Evolutionary conservation across 2,888 invertebrate genomes (phyloP), one percentile per base, ranked within the genome.

Genomic region (Aporophyla lueneburgensis): DNA sequence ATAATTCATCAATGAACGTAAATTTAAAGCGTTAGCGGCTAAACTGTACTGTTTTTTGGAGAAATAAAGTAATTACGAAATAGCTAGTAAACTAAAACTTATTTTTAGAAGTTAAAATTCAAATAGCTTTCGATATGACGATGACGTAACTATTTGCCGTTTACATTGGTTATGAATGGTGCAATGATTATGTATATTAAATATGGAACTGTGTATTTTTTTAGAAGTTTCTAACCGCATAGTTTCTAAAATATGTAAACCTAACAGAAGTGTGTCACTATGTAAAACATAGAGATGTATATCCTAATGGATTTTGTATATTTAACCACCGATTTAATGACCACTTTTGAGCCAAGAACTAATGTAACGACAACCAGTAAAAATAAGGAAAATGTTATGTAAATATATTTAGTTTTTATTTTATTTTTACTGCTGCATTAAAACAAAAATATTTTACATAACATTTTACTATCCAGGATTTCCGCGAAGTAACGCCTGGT

Each of bases 1-100:
- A 76, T 86, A 80, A 81, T 66, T 87, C 78, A 84, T 74, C 56
- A 74, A 59, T 63, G 68, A 74, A 72, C 72, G 65, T 54, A 76
- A 83, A 83, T 67, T 80, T 70, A 68, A 70, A 43, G 58, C 65
- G 73, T 87, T 84, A 54, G 27, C 61, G 63, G 58, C 66, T 54
- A 65, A 76, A 65, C 72, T 78, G 62, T 62, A 27, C 51, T 75
- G 78, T 43, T 67, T 58, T 68, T 2, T 56, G n/a, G 14, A 33
- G 14, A 61, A 74, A 75, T 65, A 59, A 76, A 74, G n/a, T 59
- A 70, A 59, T 27, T 33, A 16, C 9, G 40, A 68, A 68, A 49
- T 19, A 27, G 19, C 1, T 71, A 19, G 63, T 27, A 71, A 58
- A 67, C 19, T 27, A 19, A 27, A 68, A 65, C 43, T 33, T n/a